Evolutionary conservation across 2,113 vertebrate genomes (phyloP).

Genomic region (Recurvirostra avosetta): DNA sequence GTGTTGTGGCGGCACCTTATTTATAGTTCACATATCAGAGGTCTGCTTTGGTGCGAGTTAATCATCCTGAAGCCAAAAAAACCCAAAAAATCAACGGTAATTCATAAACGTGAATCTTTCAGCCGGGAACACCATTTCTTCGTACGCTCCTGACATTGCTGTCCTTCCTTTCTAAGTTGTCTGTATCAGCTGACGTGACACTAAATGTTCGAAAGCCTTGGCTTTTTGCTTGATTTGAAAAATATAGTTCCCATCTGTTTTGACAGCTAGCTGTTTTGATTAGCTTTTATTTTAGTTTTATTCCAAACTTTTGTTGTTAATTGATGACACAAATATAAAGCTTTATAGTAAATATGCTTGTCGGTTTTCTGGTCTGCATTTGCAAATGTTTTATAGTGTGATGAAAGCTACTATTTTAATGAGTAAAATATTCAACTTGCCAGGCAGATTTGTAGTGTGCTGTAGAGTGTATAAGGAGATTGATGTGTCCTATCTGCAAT

Average conservation of each 20-base stretch:
- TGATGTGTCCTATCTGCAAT: neutral
- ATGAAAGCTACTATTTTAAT: constrained; percentile 27
- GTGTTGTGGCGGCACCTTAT: neutral
- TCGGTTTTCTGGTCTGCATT: constrained; percentile 13
- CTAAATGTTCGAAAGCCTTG: constrained; percentile 24
- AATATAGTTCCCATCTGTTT: constrained; percentile 58
- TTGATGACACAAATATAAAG: constrained; percentile 52
- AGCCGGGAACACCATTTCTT: neutral
- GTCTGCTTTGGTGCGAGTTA: constrained; percentile 13
- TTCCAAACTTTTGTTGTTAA: constrained; percentile 50
- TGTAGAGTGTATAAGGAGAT: neutral
- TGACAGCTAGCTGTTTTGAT: constrained; percentile 55
- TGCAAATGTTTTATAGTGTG: constrained; percentile 29
- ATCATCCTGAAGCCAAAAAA: neutral
- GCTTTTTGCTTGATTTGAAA: constrained; percentile 49
- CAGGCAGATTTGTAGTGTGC: constrained; percentile 26
- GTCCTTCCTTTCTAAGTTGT: neutral
- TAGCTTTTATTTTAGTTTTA: constrained; percentile 50
- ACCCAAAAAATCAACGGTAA: neutral
- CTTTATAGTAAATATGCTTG: constrained; percentile 40
- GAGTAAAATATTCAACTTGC: constrained; percentile 10
- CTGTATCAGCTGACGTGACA: neutral
- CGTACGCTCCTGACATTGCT: neutral
- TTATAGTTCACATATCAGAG: neutral
- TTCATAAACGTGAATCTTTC: neutral